Percentiles rank a stretch among this genome's conserved stretches.
Evolutionary conservation across 2,797 vertebrate genomes (phyloP).

Genomic region (Aselliscus stoliczkanus): DNA sequence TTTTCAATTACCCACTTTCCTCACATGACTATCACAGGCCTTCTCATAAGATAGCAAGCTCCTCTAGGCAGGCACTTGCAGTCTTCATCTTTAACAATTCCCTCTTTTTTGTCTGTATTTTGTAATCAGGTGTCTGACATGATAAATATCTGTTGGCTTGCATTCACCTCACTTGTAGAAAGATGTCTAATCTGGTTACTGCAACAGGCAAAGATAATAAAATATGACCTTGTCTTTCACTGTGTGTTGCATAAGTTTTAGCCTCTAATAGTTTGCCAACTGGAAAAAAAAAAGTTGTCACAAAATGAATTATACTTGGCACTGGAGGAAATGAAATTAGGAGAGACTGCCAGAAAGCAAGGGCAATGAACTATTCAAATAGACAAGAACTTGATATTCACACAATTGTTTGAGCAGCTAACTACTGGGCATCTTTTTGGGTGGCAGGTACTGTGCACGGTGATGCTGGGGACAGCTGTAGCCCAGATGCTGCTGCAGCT

Average conservation of each 20-base stretch:
- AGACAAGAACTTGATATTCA: not conserved
- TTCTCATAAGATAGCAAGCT: not conserved
- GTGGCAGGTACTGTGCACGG: not conserved
- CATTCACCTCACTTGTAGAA: conserved; percentile 55
- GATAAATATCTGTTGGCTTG: conserved; percentile 48
- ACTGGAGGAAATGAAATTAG: conserved; percentile 56
- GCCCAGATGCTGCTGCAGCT: not conserved
- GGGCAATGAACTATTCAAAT: not conserved
- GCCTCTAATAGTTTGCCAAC: conserved; percentile 57
- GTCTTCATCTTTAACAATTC: not conserved
- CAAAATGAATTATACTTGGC: conserved; percentile 63
- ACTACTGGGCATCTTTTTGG: not conserved
- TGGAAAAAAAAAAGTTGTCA: conserved; percentile 42
- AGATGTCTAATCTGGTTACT: conserved; percentile 62
- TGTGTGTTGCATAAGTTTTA: conserved; percentile 59
- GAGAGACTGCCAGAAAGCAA: conserved; percentile 43
- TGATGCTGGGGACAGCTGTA: fast-evolving
- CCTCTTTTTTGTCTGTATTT: not conserved
- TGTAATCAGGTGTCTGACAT: conserved; percentile 18
- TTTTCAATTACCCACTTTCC: not conserved
- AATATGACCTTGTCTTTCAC: conserved; percentile 67
- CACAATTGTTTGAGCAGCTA: not conserved
- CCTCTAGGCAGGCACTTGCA: not conserved
- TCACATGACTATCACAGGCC: not conserved
- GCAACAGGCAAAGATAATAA: conserved; percentile 53